phyloP scores from a whole-genome alignment of 2,888 invertebrate species.

The Liposcelis brunnea region DNA sequence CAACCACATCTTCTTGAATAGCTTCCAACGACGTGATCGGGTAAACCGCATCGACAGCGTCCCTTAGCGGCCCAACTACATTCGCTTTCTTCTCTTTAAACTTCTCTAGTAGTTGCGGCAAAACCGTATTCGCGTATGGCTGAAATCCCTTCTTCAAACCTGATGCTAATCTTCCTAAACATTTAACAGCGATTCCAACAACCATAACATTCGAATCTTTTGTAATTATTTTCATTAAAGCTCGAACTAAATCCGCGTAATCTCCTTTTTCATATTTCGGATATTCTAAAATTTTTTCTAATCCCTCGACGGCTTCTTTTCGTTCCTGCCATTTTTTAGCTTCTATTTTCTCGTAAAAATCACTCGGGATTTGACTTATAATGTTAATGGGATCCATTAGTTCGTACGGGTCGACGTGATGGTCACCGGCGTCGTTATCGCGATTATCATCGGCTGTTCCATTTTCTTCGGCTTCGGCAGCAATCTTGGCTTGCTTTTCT shows the following conservation, averaged over 20 bases:
- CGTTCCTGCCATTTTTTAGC: slow-evolving; percentile 95
- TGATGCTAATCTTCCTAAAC: slow-evolving; percentile 60
- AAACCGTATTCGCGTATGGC: slow-evolving; percentile 59
- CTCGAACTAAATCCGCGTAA: slow-evolving; percentile 74
- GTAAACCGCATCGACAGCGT: slow-evolving; percentile 81
- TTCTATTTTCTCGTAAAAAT: slow-evolving; percentile 87
- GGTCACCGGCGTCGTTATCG: slow-evolving; percentile 31
- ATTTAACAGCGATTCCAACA: slow-evolving; percentile 71
- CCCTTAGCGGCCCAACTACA: slow-evolving; percentile 71
- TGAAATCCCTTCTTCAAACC: slow-evolving; percentile 80
- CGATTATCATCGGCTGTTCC: slow-evolving; percentile 40
- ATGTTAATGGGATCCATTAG: slow-evolving; percentile 85
- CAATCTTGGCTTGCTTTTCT: slow-evolving; percentile 40
- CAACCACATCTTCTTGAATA: slow-evolving; percentile 69
- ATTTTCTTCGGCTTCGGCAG: slow-evolving; percentile 27
- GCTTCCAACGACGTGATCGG: slow-evolving; percentile 59
- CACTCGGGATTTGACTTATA: slow-evolving; percentile 78
- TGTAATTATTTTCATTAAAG: slow-evolving; percentile 75
- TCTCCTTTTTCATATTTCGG: slow-evolving; percentile 84
- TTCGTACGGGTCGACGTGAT: slow-evolving; percentile 76
- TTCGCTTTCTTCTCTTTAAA: slow-evolving; percentile 93
- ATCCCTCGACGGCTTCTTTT: slow-evolving; percentile 72
- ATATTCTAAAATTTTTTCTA: slow-evolving; percentile 56
- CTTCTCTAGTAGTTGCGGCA: slow-evolving; percentile 74
- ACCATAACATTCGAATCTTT: slow-evolving; percentile 94